Base-by-base conservation (phyloP, 2,888 invertebrate species). In the Beris morrisii region DNA sequence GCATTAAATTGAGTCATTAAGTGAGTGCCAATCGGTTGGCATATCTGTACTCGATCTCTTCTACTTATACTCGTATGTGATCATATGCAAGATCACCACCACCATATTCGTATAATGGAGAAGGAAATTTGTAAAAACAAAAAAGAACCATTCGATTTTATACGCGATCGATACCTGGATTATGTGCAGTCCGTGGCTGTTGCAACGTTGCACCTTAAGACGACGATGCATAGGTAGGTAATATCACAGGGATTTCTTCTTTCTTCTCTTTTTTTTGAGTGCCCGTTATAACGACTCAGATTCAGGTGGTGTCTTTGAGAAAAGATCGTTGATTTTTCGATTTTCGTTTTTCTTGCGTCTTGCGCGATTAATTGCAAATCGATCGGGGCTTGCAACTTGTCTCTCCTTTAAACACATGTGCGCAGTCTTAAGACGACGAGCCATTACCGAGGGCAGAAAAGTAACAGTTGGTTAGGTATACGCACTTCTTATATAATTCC, bases 1-100 rank as follows among this genome's bases (percentile, higher is more conserved):
- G 64, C 64, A 67, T 69, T 67, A 69, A 69, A 69, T 69, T 69
- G 69, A 69, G 69, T 69, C 69, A 69, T 69, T 69, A 69, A 64
- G 44, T 56, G 69, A 67, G 69, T 69, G 69, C 69, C 69, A 69
- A 67, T 55, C 66, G 69, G 54, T 38, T 69, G 69, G 69, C 69
- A 69, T 65, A 61, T 67, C 67, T 69, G 64, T 67, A 66, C 46
- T 48, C 32, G 55, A 55, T 54, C 55, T 48, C 12, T 55, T 56
- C 30, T 55, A 55, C 54, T 31, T 31, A 38, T 28, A 30, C 52
- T 22, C 61, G 31, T 31, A 13, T 11, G 31, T 48, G 28, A 9
- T n/a, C 53, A 30, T 53, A 53, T 30, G 45, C 28, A 31, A 38
- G 52, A 61, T 61, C 61, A 50, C 52, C 38, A 7, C 9, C 38